phyloP scores from a whole-genome alignment of 2,797 vertebrate genomes.

The Arremon brunneinucha region DNA sequence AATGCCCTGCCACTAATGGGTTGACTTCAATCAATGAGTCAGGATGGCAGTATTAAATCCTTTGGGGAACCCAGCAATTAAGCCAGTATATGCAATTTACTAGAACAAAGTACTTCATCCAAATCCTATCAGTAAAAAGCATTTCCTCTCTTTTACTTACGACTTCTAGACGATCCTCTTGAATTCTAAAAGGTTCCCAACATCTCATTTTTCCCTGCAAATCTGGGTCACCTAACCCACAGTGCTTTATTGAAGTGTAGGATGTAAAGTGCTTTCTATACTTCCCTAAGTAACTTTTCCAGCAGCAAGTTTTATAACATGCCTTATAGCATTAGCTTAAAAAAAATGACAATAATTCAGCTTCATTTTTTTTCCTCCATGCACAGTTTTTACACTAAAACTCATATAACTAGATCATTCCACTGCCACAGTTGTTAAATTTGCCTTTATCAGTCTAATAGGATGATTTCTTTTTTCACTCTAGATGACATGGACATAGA shows the following conservation, averaged over 20 bases:
- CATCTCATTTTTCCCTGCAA: background rate
- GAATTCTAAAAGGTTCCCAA: background rate
- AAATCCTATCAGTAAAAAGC: background rate
- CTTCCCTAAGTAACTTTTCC: background rate
- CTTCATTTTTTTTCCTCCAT: background rate
- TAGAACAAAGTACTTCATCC: background rate
- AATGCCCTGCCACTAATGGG: background rate
- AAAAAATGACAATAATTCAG: background rate
- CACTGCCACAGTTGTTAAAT: background rate
- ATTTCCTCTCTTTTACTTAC: background rate
- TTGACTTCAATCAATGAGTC: background rate
- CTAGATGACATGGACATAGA: background rate
- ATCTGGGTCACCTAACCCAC: background rate
- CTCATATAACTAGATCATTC: background rate
- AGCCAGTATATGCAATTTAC: background rate
- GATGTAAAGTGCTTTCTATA: background rate
- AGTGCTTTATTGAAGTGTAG: background rate
- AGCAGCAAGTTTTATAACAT: background rate
- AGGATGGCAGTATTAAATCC: background rate
- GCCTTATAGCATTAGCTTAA: background rate
- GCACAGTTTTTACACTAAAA: background rate
- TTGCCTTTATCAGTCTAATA: background rate
- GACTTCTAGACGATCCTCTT: background rate
- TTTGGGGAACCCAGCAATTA: background rate
- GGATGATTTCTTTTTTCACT: background rate